Evolutionary conservation across 2,113 vertebrate genomes (phyloP), one percentile per base, ranked within the genome.

Genomic region (Rissa tridactyla): DNA sequence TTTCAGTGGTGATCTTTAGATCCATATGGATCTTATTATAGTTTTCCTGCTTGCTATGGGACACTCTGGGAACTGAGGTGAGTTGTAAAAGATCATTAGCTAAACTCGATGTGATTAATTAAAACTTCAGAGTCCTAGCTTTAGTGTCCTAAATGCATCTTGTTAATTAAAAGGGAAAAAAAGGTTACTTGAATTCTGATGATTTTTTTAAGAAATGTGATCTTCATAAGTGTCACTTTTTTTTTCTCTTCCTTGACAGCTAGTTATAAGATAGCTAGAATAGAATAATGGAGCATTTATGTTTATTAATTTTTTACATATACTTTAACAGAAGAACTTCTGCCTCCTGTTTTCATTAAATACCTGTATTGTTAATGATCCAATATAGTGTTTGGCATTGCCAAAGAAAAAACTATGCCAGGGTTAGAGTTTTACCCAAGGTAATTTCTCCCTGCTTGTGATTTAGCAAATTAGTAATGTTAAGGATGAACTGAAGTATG

Each of bases 41-140:
- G 32, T 60, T 54, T 9, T 93, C 9, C n/a, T 64, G 76, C 65
- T 91, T 73, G 34, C 55, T 88, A 8, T 66, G 69, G 94, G 90
- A 46, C n/a, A 20, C 65, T 78, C 69, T 65, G 88, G 54, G 73
- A 65, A 57, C 29, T 21, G 29, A 70, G 69, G 77, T 32, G 71
- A 86, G 49, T 42, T 86, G n/a, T 79, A 51, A 89, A 94, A 94
- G 66, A 92, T 64, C 81, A 88, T 89, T 86, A 82, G 71, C 71
- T 78, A 85, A 94, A 86, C 27, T 91, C 65, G 46, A 0, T 82
- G 80, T 91, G 52, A 81, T 88, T 96, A 92, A 95, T 96, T 96
- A 91, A 96, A 96, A n/a, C 34, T 84, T 89, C 11, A 44, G 20
- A 46, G 92, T 88, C 66, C 82, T 88, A 72, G 22, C 55, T 90